Evolutionary conservation across 2,797 vertebrate genomes (phyloP).

Genomic region (Melanotaenia pygmaea): DNA sequence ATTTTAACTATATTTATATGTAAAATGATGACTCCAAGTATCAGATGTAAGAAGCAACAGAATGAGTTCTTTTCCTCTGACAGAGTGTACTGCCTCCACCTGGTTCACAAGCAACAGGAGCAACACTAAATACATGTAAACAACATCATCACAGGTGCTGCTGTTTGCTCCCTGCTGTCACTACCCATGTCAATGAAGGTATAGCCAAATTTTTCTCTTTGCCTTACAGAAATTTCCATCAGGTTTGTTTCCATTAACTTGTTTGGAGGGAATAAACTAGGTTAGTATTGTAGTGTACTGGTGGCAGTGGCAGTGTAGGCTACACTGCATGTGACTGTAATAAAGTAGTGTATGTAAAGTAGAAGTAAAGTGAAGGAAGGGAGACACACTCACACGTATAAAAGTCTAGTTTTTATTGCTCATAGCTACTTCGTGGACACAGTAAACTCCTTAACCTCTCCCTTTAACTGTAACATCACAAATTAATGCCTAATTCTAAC

Average conservation of each 20-base stretch:
- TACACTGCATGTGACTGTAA: background rate
- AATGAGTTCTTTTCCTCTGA: background rate
- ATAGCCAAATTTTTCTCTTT: background rate
- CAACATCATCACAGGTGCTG: background rate
- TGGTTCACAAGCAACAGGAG: background rate
- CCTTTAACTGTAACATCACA: too few species aligned
- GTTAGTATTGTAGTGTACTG: background rate
- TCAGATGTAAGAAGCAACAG: background rate
- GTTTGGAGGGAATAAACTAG: background rate
- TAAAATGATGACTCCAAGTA: background rate
- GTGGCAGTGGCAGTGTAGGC: background rate
- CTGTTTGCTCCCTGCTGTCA: background rate
- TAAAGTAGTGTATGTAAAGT: too few species aligned
- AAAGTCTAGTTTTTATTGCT: too few species aligned
- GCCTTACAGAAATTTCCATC: background rate
- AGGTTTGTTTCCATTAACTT: background rate
- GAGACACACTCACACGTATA: too few species aligned
- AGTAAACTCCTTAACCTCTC: too few species aligned
- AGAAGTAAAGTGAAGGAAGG: too few species aligned
- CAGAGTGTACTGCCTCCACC: background rate
- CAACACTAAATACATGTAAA: background rate
- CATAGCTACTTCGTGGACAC: too few species aligned
- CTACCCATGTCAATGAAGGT: background rate
- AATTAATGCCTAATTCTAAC: too few species aligned
- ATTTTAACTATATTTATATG: background rate